Evolutionary conservation across 2,113 vertebrate species (phyloP), one percentile per base, ranked within the genome.

Genomic region (Leptobrachium leishanense): DNA sequence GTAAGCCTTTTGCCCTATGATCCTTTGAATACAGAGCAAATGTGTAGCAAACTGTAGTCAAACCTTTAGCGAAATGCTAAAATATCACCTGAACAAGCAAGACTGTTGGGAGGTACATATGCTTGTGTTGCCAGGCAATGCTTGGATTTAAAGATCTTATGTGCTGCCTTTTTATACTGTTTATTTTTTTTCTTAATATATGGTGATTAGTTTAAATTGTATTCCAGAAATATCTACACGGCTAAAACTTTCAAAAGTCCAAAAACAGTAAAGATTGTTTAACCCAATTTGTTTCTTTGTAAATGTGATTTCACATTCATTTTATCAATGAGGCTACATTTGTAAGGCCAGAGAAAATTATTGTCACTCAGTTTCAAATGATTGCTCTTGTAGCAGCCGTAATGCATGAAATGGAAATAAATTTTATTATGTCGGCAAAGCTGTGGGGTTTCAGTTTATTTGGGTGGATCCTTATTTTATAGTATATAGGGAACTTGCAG

Each of bases 361-460:
- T 81, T 90, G 86, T 91, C 90, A 87, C 90, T 70, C 74, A 85
- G 75, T 86, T 89, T 88, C 88, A 87, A 88, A 83, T 85, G 87
- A 90, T 81, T 87, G 87, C 86, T 88, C 84, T 88, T 88, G 85
- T 84, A 84, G 86, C 88, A 86, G 85, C 88, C 85, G 54, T 90
- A 86, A 86, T 92, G 90, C 91, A 90, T 93, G 90, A 84, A 89
- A 88, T 89, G 90, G 82, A 90, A 89, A 91, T 91, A 90, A 88
- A 89, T 91, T 93, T 89, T 90, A 90, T 84, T 89, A 90, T 86
- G 86, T 89, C 87, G 88, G 86, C 85, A 90, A 82, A 89, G 86
- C 82, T 90, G 89, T 91, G 89, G 87, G 86, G 87, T 91, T 91
- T 90, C 88, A 76, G 87, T 86, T 89, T 89, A 90, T 85, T 12